Conservation (phyloP, 2,888 invertebrate species). For the Tetheella fluctuosa region DNA sequence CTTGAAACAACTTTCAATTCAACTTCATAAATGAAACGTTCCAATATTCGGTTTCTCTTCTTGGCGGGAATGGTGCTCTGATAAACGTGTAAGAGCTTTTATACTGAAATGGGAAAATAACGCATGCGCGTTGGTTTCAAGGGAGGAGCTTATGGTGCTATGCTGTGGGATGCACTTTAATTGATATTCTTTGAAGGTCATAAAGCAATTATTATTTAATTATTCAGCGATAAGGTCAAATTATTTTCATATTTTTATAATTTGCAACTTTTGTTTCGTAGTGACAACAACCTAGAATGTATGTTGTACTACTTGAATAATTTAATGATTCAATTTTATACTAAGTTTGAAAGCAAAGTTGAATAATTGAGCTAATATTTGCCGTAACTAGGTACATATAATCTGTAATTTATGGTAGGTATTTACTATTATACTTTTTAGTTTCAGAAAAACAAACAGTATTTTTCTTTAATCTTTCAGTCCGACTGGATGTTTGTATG, state of each 20-base stretch:
- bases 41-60: constrained; percentile 32
- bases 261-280: too few relatives aligned
- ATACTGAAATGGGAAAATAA: constrained; percentile 44
- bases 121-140: constrained; percentile 60
- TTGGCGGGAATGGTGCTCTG: constrained; percentile 64
- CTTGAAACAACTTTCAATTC: constrained; percentile 44
- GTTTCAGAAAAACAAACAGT: too few relatives aligned
- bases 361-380: too few relatives aligned
- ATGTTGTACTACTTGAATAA: too few relatives aligned
- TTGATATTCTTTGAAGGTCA: constrained; percentile 51
- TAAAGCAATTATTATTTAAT: constrained; percentile 36
- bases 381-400: too few relatives aligned
- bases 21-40: constrained; percentile 29
- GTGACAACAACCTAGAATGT: too few relatives aligned
- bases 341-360: too few relatives aligned
- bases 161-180: constrained; percentile 55
- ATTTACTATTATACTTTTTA: too few relatives aligned
- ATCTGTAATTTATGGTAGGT: too few relatives aligned
- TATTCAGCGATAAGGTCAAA: constrained; percentile 21
- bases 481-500: too few relatives aligned
- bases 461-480: too few relatives aligned
- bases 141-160: constrained; percentile 50
- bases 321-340: too few relatives aligned
- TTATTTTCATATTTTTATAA: not conserved
- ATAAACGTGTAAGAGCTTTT: constrained; percentile 52